A percentile compares a stretch with the other conserved stretches of the same genome.
phyloP scores from a whole-genome alignment of 2,888 invertebrate species.

The Carabus problematicus region DNA sequence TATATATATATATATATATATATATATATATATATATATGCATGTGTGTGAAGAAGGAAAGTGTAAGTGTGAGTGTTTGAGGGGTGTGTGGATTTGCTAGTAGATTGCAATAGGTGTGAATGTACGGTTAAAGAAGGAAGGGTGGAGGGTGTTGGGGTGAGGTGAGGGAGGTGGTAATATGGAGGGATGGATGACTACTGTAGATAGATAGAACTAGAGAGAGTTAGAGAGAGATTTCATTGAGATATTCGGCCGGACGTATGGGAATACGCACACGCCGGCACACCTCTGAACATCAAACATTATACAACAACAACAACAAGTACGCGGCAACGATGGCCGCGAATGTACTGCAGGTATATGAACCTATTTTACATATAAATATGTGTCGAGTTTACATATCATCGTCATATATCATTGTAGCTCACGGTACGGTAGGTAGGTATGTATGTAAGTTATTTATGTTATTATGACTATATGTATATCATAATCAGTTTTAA shows the following conservation, averaged over 20 bases:
- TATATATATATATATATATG: too few species aligned
- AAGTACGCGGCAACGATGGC: slow-evolving; percentile 16
- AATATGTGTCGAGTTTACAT: slow-evolving; percentile 60
- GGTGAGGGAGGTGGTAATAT: too few species aligned
- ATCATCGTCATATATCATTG: slow-evolving; percentile 59
- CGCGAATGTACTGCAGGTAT: slow-evolving; percentile 35
- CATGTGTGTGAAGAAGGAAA: too few species aligned
- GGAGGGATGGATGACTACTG: background rate
- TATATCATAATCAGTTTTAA: slow-evolving; percentile 45
- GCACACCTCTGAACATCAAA: slow-evolving; percentile 32
- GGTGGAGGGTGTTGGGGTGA: too few species aligned
- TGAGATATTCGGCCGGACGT: background rate
- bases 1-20: too few species aligned
- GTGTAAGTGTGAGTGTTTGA: too few species aligned
- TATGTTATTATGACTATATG: slow-evolving; percentile 32
- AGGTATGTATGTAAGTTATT: too few species aligned
- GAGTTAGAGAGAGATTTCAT: too few species aligned
- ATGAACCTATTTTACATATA: slow-evolving; percentile 30
- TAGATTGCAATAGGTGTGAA: too few species aligned
- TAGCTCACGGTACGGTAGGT: background rate
- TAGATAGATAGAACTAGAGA: background rate
- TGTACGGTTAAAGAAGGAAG: too few species aligned
- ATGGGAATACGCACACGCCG: background rate
- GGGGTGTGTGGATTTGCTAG: too few species aligned
- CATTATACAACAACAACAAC: slow-evolving; percentile 42